Conservation (phyloP, 2,797 vertebrate genomes). For the Molothrus aeneus region DNA sequence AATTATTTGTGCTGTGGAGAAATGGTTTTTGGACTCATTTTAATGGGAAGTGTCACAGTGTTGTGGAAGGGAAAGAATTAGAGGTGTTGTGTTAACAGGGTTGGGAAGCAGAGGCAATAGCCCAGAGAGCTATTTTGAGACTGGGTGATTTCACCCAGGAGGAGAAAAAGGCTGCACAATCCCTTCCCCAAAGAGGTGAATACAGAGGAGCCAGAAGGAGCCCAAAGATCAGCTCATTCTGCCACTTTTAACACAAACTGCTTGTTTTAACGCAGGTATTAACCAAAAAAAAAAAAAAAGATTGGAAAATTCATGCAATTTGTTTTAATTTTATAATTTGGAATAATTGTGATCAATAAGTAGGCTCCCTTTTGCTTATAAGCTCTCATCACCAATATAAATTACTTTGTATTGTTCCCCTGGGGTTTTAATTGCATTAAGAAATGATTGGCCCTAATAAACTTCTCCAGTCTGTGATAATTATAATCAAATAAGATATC, state of each 20-base stretch:
- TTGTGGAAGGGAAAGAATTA: conserved; percentile 48
- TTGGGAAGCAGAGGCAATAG: conserved; percentile 10
- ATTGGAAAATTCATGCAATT: conserved; percentile 33
- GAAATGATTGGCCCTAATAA: conserved; percentile 77
- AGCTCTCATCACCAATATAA: conserved; percentile 65
- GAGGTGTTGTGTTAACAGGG: conserved; percentile 27
- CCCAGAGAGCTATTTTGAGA: conserved; percentile 1
- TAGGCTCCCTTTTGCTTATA: conserved; percentile 59
- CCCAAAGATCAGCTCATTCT: neutral
- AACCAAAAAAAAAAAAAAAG: neutral
- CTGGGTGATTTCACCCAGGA: neutral
- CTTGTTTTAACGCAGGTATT: conserved; percentile 27
- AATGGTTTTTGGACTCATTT: conserved; percentile 42
- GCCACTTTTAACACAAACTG: neutral
- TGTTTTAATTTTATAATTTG: conserved; percentile 66
- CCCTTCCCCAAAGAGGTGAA: neutral
- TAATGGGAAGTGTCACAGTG: conserved; percentile 45
- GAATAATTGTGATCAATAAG: conserved; percentile 56
- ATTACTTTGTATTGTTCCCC: conserved; percentile 69
- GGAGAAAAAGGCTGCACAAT: neutral
- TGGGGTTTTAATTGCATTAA: conserved; percentile 77
- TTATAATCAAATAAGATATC: conserved; percentile 76
- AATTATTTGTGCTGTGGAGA: conserved; percentile 53
- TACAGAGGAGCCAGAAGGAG: neutral
- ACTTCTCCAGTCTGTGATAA: conserved; percentile 75